Percentiles rank a stretch among this genome's conserved stretches.
Conservation (phyloP, 2,797 vertebrate genomes). For the Psittacula derbiana region DNA sequence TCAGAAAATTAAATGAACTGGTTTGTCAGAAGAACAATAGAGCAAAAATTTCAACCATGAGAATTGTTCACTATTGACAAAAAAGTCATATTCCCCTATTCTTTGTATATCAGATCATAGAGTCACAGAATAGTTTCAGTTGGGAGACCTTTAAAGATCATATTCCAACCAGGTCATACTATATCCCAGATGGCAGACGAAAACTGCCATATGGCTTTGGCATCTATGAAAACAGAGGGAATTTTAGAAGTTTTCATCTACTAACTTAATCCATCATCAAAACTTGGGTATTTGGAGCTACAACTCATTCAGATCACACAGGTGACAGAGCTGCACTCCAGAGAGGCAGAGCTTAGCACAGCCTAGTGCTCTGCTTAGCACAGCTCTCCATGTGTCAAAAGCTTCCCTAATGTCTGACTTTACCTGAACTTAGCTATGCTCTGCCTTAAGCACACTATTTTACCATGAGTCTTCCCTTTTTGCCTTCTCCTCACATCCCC, state of each 20-base stretch:
- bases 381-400: neutral
- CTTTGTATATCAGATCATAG: neutral
- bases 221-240: neutral
- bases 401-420: neutral
- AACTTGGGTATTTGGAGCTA: neutral
- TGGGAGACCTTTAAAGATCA: neutral
- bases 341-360: neutral
- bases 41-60: neutral
- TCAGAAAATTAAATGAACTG: neutral
- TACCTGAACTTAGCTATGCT: neutral
- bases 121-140: neutral
- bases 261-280: neutral
- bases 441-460: neutral
- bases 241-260: neutral
- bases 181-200: neutral
- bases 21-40: neutral
- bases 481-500: neutral
- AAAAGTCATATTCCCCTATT: neutral
- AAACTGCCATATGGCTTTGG: neutral
- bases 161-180: neutral
- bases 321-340: accelerated
- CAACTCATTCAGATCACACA: neutral
- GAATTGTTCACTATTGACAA: neutral
- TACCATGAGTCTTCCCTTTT: neutral
- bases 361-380: neutral